A percentile compares a stretch with the other conserved stretches of the same genome.
phyloP scores from a whole-genome alignment of 2,113 vertebrate genomes.

The Xiphophorus couchianus region DNA sequence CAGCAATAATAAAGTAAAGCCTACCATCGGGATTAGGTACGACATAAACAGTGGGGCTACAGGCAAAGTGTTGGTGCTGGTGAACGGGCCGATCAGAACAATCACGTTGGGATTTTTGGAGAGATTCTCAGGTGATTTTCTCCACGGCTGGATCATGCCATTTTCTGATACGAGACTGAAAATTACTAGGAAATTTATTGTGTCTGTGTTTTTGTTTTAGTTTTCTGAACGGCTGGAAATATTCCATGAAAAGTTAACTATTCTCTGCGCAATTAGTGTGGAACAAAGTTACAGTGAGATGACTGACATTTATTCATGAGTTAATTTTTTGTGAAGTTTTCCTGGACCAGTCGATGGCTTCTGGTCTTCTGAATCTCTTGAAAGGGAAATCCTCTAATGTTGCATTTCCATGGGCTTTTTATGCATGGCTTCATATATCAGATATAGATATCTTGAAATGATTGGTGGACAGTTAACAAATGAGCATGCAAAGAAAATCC shows the following conservation, averaged over 20 bases:
- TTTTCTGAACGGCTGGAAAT: not conserved
- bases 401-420: slow-evolving; percentile 42
- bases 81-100: slow-evolving; percentile 73
- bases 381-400: not conserved
- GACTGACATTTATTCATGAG: too few species aligned
- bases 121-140: slow-evolving; percentile 16
- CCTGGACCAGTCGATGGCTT: slow-evolving; percentile 63
- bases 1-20: too few species aligned
- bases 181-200: slow-evolving; percentile 66
- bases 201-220: slow-evolving; percentile 9
- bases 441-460: not conserved
- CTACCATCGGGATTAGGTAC: slow-evolving; percentile 83
- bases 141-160: slow-evolving; percentile 42
- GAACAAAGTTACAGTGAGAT: not conserved
- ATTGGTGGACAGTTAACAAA: slow-evolving; percentile 35
- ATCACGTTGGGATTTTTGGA: slow-evolving; percentile 12
- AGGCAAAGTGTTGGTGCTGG: slow-evolving; percentile 57
- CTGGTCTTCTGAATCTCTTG: slow-evolving; percentile 32
- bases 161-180: slow-evolving; percentile 66
- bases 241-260: not conserved
- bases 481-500: slow-evolving; percentile 34
- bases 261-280: not conserved
- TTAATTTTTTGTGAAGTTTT: slow-evolving; percentile 35
- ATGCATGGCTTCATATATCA: not conserved
- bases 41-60: slow-evolving; percentile 74